phyloP scores from a whole-genome alignment of 2,113 vertebrate species.

The Beaufortia kweichowensis region DNA sequence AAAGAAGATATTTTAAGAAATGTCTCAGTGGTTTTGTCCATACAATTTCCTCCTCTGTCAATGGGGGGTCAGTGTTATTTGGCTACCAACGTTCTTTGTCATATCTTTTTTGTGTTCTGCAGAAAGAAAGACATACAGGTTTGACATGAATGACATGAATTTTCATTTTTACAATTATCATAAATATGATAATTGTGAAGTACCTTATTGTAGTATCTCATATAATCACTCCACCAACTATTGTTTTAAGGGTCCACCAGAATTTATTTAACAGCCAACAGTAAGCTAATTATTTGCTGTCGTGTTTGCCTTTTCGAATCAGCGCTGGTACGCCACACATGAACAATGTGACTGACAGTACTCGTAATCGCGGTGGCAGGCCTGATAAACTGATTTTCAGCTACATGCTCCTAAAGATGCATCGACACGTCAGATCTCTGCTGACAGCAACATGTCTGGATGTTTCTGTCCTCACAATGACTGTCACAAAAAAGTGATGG shows the following conservation, averaged over 20 bases:
- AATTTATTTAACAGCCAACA: not conserved
- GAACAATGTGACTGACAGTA: not conserved
- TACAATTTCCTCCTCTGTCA: too few species aligned
- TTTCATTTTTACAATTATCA: too few species aligned
- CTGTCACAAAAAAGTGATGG: slow-evolving; percentile 40
- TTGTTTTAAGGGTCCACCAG: too few species aligned
- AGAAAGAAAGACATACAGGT: too few species aligned
- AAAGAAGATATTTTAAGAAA: too few species aligned
- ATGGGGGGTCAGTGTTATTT: too few species aligned
- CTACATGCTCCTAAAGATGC: not conserved
- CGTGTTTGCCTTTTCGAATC: not conserved
- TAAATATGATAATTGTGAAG: not conserved
- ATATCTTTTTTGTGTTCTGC: too few species aligned
- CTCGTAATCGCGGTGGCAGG: slow-evolving; percentile 2
- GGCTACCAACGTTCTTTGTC: too few species aligned
- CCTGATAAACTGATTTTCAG: slow-evolving; percentile 5
- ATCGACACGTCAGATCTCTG: not conserved
- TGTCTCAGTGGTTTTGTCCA: too few species aligned
- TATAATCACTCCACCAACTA: too few species aligned
- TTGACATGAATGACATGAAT: too few species aligned
- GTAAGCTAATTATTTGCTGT: not conserved
- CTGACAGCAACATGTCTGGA: not conserved
- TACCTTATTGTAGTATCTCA: too few species aligned
- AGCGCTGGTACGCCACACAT: not conserved
- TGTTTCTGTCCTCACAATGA: slow-evolving; percentile 33